Conservation (phyloP, 92 coral and sea anemone genomes). For the Scolanthus callimorphus region DNA sequence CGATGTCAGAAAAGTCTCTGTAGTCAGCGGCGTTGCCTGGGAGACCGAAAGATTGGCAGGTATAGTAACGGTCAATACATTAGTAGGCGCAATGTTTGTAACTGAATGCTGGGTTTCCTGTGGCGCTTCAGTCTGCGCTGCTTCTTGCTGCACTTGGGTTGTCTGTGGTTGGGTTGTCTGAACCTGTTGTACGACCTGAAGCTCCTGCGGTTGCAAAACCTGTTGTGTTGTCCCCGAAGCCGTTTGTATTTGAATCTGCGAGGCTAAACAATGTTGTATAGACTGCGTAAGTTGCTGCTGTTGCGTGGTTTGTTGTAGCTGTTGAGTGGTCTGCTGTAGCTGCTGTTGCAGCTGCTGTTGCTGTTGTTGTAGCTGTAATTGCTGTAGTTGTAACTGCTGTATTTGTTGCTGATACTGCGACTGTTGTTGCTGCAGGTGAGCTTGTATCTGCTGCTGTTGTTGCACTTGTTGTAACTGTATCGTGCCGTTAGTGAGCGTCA, state of each 20-base stretch:
- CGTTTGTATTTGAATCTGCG: slow-evolving; percentile 34
- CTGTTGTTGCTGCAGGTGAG: slow-evolving; percentile 83
- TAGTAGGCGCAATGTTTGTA: slow-evolving; percentile 50
- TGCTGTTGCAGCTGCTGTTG: slow-evolving; percentile 88
- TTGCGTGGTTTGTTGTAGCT: slow-evolving; percentile 28
- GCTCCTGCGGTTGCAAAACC: slow-evolving; percentile 31
- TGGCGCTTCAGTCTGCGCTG: slow-evolving; percentile 35
- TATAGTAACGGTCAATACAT: slow-evolving; percentile 42
- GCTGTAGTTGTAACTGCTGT: slow-evolving; percentile 87
- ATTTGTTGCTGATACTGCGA: slow-evolving; percentile 88
- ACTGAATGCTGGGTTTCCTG: slow-evolving; percentile 25
- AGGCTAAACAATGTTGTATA: slow-evolving; percentile 21
- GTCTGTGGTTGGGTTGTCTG: slow-evolving; percentile 15
- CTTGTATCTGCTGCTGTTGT: slow-evolving; percentile 65
- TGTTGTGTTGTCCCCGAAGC: slow-evolving; percentile 27
- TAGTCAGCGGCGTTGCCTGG: slow-evolving; percentile 63
- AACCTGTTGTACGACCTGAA: slow-evolving; percentile 40
- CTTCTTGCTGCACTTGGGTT: slow-evolving; percentile 11
- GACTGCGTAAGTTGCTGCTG: slow-evolving; percentile 56
- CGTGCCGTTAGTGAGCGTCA: slow-evolving; percentile 76
- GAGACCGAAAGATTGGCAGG: slow-evolving; percentile 51
- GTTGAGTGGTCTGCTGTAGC: slow-evolving; percentile 66
- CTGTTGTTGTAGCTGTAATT: slow-evolving; percentile 85
- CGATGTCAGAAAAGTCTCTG: slow-evolving; percentile 53
- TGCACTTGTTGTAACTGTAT: slow-evolving; percentile 72